These are phyloP conservation scores for Chrysina gloriosa DNA, from an alignment of 2,888 invertebrate species.

Conservation along the genomic window DNA sequence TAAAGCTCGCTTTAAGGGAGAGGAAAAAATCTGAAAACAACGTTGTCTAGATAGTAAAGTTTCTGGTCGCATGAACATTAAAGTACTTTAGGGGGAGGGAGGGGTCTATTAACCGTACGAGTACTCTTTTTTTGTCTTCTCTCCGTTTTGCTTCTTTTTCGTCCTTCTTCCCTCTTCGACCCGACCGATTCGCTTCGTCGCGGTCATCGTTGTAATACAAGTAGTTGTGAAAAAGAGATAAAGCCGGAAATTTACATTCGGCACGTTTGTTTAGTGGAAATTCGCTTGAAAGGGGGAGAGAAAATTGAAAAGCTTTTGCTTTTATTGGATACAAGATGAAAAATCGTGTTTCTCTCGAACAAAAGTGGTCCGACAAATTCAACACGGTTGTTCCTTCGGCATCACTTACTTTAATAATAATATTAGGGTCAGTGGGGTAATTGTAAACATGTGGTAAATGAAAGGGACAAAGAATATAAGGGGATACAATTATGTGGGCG, in stretches of 20 bases:
- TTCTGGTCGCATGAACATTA: conserved; percentile 50
- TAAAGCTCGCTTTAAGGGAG: conserved; percentile 36
- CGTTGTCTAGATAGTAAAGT: conserved; percentile 49
- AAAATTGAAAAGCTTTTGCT: too few relatives aligned
- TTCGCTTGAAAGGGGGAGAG: background rate
- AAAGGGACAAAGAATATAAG: too few relatives aligned
- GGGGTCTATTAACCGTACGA: conserved; percentile 50
- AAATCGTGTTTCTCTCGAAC: too few relatives aligned
- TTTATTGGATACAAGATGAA: too few relatives aligned
- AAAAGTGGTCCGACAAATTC: too few relatives aligned
- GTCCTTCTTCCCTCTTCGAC: background rate
- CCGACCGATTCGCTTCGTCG: background rate
- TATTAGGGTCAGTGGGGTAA: too few relatives aligned
- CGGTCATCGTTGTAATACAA: conserved; percentile 1
- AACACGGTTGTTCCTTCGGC: too few relatives aligned
- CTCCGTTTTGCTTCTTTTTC: background rate
- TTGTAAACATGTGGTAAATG: too few relatives aligned
- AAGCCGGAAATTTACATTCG: background rate
- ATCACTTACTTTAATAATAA: too few relatives aligned
- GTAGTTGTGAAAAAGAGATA: background rate
- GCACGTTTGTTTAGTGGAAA: background rate
- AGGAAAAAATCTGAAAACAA: conserved; percentile 48
- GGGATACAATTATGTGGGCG: too few relatives aligned
- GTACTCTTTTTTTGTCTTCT: conserved; percentile 35
- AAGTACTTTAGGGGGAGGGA: conserved; percentile 48